Conservation (phyloP, 2,797 vertebrate genomes). For the Chrosomus eos region DNA sequence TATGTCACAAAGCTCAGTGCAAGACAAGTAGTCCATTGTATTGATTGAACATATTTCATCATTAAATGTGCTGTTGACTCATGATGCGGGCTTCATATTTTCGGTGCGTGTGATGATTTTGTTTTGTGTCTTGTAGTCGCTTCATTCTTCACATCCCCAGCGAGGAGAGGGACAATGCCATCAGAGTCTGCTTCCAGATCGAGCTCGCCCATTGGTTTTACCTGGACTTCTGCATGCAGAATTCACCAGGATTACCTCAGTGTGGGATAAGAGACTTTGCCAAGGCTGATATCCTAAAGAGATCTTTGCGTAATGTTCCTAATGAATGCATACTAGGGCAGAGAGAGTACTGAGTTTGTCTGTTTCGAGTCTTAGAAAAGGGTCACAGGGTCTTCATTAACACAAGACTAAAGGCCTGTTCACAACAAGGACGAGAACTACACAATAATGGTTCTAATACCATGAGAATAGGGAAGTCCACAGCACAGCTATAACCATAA, state of each 20-base stretch:
- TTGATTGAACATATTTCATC: not conserved
- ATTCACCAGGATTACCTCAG: constrained; percentile 94
- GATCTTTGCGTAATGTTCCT: not conserved
- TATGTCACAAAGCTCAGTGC: not conserved
- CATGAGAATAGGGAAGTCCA: not conserved
- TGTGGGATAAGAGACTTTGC: constrained; percentile 99
- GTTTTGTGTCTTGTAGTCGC: constrained; percentile 79
- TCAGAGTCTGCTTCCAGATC: constrained; percentile 98
- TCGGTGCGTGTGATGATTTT: constrained; percentile 12
- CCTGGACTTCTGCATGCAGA: constrained; percentile 98
- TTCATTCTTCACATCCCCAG: constrained; percentile 99
- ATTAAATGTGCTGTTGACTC: not conserved
- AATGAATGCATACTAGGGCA: not conserved
- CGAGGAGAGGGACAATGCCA: constrained; percentile 97
- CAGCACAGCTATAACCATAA: not conserved
- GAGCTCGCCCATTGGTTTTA: constrained; percentile 99
- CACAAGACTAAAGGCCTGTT: not conserved
- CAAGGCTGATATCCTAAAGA: constrained; percentile 95
- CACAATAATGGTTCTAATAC: not conserved
- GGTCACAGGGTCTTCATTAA: too few species aligned
- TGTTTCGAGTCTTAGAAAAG: not conserved
- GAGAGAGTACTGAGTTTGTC: not conserved
- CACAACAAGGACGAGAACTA: not conserved
- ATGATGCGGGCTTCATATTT: not conserved
- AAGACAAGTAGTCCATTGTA: not conserved